These are phyloP conservation scores for Gila orcuttii DNA, from an alignment of 2,113 vertebrate genomes.

Conservation along the genomic window DNA sequence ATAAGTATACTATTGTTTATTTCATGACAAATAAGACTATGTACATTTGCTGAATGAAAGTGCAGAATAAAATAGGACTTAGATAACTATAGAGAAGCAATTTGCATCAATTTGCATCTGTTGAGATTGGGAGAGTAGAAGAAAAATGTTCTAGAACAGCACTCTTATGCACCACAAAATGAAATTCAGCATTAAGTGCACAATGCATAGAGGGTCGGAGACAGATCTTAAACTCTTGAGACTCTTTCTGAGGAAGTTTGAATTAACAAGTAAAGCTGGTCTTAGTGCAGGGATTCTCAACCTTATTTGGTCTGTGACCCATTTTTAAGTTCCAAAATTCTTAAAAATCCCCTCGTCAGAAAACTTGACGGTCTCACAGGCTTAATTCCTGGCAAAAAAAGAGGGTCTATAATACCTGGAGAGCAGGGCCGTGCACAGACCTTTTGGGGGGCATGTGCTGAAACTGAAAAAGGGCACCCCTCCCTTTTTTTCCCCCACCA, in stretches of 20 bases:
- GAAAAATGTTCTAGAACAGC: background rate
- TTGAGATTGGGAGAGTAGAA: background rate
- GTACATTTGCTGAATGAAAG: background rate
- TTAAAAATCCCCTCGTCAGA: background rate
- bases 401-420: background rate
- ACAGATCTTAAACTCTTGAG: conserved; percentile 15
- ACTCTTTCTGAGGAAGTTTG: conserved; percentile 11
- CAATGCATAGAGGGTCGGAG: background rate
- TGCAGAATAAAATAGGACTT: background rate
- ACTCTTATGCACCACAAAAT: conserved; percentile 7
- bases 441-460: no score
- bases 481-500: no score
- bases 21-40: background rate
- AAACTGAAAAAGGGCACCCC: no score
- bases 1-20: background rate
- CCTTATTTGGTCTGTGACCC: background rate
- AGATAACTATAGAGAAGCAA: conserved; percentile 7
- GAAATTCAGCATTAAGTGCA: conserved; percentile 9
- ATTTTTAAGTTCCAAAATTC: background rate
- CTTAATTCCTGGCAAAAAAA: background rate
- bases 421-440: no score
- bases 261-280: background rate
- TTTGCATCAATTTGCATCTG: conserved; percentile 14
- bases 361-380: background rate
- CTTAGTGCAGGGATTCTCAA: background rate